A percentile compares a stretch with the other conserved stretches of the same genome.
Conservation (phyloP, 2,888 invertebrate species). For the Dryobota labecula region DNA sequence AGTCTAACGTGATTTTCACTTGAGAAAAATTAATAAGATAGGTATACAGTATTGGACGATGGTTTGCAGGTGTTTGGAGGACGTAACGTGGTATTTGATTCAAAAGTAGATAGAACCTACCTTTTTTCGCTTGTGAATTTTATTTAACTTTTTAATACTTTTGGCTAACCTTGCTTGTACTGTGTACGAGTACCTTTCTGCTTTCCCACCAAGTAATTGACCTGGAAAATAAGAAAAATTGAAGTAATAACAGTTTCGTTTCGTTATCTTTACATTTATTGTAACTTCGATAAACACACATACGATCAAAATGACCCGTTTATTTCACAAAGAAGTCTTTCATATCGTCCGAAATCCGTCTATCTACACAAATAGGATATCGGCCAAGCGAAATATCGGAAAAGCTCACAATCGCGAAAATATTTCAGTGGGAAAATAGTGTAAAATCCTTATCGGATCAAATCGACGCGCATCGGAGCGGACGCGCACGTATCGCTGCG, state of each 20-base stretch:
- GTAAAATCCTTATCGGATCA: constrained; percentile 71
- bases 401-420: constrained; percentile 59
- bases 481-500: constrained; percentile 42
- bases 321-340: constrained; percentile 41
- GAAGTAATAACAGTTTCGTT: not conserved
- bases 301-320: constrained; percentile 23
- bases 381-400: constrained; percentile 59
- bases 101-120: not conserved
- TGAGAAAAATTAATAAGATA: constrained; percentile 41
- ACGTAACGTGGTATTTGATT: not conserved
- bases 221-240: not conserved
- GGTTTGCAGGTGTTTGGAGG: not conserved
- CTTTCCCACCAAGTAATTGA: not conserved
- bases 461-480: constrained; percentile 65
- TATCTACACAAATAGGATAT: constrained; percentile 50
- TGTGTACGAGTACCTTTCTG: too few relatives aligned
- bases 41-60: constrained; percentile 1
- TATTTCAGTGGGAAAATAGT: constrained; percentile 66
- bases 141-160: not conserved
- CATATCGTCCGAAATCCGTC: constrained; percentile 44
- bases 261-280: not conserved
- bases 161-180: not conserved
- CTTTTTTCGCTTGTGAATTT: not conserved
- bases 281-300: not conserved
- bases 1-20: constrained; percentile 38